These are phyloP conservation scores for Lasioglossum calceatum DNA, from an alignment of 2,888 invertebrate species.

Conservation along the genomic window DNA sequence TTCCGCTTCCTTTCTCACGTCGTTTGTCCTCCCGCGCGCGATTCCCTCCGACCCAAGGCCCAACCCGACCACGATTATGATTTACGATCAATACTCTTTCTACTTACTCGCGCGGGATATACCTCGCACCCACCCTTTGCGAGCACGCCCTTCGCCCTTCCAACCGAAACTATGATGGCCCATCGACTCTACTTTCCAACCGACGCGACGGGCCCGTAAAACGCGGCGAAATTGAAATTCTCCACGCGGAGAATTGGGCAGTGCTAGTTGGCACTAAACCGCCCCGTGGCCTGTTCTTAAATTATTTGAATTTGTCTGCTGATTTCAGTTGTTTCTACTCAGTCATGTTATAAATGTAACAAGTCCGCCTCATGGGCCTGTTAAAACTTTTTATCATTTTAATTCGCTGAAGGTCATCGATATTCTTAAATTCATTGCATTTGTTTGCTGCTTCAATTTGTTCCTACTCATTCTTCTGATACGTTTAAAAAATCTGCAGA, in stretches of 20 bases:
- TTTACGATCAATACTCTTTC: constrained; percentile 47
- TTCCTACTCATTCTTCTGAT: too few relatives aligned
- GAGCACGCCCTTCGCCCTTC: neutral
- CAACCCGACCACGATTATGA: constrained; percentile 36
- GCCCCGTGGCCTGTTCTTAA: neutral
- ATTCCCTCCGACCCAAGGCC: constrained; percentile 9
- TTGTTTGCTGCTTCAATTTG: too few relatives aligned
- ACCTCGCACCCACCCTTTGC: neutral
- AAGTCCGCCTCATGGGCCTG: too few relatives aligned
- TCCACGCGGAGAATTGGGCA: neutral
- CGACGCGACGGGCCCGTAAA: constrained; percentile 7
- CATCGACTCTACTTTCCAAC: neutral
- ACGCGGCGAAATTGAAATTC: constrained; percentile 6
- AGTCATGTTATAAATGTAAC: too few relatives aligned
- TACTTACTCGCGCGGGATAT: constrained; percentile 10
- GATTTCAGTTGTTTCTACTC: too few relatives aligned
- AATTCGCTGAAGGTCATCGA: too few relatives aligned
- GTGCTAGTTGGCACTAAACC: neutral
- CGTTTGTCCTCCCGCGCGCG: constrained; percentile 54
- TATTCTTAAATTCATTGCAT: too few relatives aligned
- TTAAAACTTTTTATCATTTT: too few relatives aligned
- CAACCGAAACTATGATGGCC: neutral
- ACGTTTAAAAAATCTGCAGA: too few relatives aligned
- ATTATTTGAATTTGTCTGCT: too few relatives aligned
- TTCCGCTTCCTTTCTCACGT: constrained; percentile 78